Percentiles rank a stretch among this genome's conserved stretches.
These are phyloP conservation scores for Ptychoptera contaminata DNA, from an alignment of 2,888 invertebrate genomes.

Conservation along the genomic window DNA sequence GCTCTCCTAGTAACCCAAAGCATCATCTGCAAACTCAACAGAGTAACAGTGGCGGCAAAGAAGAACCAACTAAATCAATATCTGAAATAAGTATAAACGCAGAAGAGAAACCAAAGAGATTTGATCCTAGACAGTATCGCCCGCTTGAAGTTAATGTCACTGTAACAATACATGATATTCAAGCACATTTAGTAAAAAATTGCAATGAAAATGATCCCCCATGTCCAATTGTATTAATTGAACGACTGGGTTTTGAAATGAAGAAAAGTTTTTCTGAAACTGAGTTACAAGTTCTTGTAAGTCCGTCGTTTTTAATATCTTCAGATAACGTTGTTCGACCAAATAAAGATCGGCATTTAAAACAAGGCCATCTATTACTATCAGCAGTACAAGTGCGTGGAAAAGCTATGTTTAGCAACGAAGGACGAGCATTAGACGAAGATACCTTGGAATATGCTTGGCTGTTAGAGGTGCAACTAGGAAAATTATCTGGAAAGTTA, in stretches of 20 bases:
- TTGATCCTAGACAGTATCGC: slow-evolving; percentile 77
- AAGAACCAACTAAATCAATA: slow-evolving; percentile 25
- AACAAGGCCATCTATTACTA: slow-evolving; percentile 71
- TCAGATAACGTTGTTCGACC: slow-evolving; percentile 57
- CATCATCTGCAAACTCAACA: slow-evolving; percentile 18
- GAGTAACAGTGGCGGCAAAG: slow-evolving; percentile 21
- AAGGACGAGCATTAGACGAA: slow-evolving; percentile 75
- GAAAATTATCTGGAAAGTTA: slow-evolving; percentile 81
- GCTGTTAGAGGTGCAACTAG: slow-evolving; percentile 88
- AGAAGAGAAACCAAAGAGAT: slow-evolving; percentile 51
- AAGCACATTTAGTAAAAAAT: slow-evolving; percentile 83
- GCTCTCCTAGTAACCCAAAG: slow-evolving; percentile 32
- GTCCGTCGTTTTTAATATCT: slow-evolving; percentile 72
- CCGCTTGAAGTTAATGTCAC: slow-evolving; percentile 86
- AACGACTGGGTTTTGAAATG: slow-evolving; percentile 94
- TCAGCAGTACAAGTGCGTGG: slow-evolving; percentile 81
- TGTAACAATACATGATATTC: slow-evolving; percentile 87
- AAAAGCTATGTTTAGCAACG: slow-evolving; percentile 91
- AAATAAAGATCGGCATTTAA: slow-evolving; percentile 52
- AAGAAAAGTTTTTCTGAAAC: slow-evolving; percentile 87
- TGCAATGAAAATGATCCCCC: slow-evolving; percentile 82
- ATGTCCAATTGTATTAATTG: slow-evolving; percentile 76
- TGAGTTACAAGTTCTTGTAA: slow-evolving; percentile 72
- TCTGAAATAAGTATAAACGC: slow-evolving; percentile 27
- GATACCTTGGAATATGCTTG: slow-evolving; percentile 96